Evolutionary conservation across 2,113 vertebrate genomes (phyloP).

Genomic region (Numida meleagris): DNA sequence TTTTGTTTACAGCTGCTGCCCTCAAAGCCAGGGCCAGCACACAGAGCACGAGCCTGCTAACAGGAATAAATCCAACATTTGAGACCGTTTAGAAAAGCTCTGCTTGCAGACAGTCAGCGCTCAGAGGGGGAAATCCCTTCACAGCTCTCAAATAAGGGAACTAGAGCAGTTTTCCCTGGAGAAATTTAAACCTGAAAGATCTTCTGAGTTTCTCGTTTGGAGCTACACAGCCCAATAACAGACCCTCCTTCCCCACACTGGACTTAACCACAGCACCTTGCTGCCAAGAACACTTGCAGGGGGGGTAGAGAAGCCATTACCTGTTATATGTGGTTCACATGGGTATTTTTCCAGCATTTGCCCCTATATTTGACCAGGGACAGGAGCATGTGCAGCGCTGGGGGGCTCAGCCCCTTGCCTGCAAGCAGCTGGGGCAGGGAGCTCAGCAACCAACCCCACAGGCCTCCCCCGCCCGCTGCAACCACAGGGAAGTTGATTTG

Average conservation of each 20-base stretch:
- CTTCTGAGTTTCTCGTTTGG: slow-evolving; percentile 15
- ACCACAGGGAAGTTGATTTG: background rate
- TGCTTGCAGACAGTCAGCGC: background rate
- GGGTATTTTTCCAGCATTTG: background rate
- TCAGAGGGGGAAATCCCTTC: slow-evolving; percentile 18
- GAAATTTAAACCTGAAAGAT: slow-evolving; percentile 58
- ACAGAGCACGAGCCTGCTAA: background rate
- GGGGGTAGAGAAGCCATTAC: no score
- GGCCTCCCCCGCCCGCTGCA: background rate
- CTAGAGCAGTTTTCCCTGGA: slow-evolving; percentile 37
- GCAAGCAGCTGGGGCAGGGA: background rate
- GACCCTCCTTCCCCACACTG: background rate
- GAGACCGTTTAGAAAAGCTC: slow-evolving; percentile 45
- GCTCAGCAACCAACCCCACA: background rate
- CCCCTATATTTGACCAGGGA: background rate
- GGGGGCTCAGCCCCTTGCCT: background rate
- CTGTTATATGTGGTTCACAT: background rate
- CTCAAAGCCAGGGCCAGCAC: background rate
- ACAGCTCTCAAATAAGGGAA: slow-evolving; percentile 34
- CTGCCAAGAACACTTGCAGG: background rate
- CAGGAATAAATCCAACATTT: slow-evolving; percentile 43
- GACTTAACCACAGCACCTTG: background rate
- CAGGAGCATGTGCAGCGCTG: background rate
- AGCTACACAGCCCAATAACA: background rate
- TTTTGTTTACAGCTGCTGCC: slow-evolving; percentile 21